Evolutionary conservation across 2,888 invertebrate genomes (phyloP).

Genomic region (Synergus laeviventris): DNA sequence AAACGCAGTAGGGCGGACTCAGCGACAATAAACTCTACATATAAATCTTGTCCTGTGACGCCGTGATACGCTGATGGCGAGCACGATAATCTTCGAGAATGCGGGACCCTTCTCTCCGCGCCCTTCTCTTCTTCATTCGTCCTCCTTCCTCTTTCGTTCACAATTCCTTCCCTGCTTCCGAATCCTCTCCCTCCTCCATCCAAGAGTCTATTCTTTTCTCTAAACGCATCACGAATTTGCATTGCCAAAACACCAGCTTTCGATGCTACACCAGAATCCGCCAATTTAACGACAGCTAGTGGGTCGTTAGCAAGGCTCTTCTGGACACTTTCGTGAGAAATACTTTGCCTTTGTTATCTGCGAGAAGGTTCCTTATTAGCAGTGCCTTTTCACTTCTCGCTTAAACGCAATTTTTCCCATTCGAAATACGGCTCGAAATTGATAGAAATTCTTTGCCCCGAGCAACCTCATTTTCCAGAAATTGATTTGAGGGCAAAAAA

Average conservation of each 20-base stretch:
- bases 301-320: conserved; percentile 9
- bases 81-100: conserved; percentile 77
- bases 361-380: not conserved
- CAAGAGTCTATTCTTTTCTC: conserved; percentile 49
- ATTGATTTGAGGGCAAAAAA: not conserved
- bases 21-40: conserved; percentile 77
- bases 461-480: not conserved
- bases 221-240: conserved; percentile 63
- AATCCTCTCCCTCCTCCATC: conserved; percentile 51
- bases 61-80: conserved; percentile 77
- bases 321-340: conserved; percentile 19
- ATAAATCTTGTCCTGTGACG: conserved; percentile 76
- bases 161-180: conserved; percentile 42
- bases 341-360: not conserved
- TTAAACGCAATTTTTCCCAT: too few species aligned
- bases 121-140: conserved; percentile 42
- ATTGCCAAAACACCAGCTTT: conserved; percentile 57
- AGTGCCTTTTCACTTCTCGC: not conserved
- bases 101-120: conserved; percentile 69
- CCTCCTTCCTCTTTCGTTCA: conserved; percentile 47
- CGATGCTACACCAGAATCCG: conserved; percentile 39
- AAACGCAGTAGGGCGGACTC: conserved; percentile 77
- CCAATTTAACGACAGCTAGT: conserved; percentile 33
- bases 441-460: not conserved
- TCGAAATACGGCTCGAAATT: not conserved